Percentiles rank a stretch among this genome's conserved stretches.
Evolutionary conservation across 2,797 vertebrate genomes (phyloP).

Genomic region (Danio kyathit): DNA sequence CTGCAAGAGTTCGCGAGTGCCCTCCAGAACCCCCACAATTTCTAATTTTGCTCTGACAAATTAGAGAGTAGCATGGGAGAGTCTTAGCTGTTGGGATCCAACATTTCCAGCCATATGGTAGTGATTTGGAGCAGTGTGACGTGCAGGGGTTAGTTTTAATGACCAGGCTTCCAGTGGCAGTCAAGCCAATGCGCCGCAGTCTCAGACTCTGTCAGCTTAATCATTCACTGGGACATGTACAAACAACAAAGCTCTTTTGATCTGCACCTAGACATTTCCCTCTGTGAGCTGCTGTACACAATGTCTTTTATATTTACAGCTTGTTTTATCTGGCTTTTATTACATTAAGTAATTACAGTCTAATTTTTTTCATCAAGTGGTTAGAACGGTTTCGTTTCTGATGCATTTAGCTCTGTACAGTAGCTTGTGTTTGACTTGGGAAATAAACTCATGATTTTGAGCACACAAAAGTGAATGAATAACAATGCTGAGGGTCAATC

Average conservation of each 20-base stretch:
- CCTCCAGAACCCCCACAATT: constrained; percentile 75
- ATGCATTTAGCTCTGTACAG: neutral
- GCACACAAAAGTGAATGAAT: neutral
- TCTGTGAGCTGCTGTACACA: neutral
- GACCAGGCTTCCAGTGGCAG: constrained; percentile 76
- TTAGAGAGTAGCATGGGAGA: constrained; percentile 83
- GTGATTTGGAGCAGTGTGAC: constrained; percentile 81
- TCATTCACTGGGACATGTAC: constrained; percentile 29
- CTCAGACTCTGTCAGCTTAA: constrained; percentile 44
- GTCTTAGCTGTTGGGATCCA: constrained; percentile 72
- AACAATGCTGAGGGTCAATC: neutral
- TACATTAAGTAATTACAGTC: neutral
- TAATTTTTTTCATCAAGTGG: neutral
- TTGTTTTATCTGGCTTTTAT: constrained; percentile 14
- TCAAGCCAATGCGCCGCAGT: constrained; percentile 61
- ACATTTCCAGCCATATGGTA: constrained; percentile 82
- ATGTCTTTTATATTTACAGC: neutral
- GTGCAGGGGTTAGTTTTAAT: constrained; percentile 75
- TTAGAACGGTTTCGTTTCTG: neutral
- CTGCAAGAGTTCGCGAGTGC: constrained; percentile 59
- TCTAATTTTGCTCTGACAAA: constrained; percentile 86
- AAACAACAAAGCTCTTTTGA: constrained; percentile 42
- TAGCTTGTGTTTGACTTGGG: neutral
- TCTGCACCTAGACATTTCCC: constrained; percentile 40
- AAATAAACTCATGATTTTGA: neutral